Evolutionary conservation across 2,113 vertebrate genomes (phyloP).

Genomic region (Ctenomys sociabilis): DNA sequence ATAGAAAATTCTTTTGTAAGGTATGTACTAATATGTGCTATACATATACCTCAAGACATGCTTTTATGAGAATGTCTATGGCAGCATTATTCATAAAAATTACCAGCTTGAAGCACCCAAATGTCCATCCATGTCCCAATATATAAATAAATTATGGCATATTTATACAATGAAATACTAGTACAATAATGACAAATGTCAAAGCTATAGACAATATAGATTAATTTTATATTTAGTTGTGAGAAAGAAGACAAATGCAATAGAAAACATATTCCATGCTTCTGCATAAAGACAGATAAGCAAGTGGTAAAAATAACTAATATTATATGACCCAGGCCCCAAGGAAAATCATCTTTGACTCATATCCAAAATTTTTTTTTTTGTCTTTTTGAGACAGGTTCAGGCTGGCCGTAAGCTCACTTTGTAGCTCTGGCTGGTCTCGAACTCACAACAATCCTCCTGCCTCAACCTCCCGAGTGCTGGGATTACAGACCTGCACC

Average conservation of each 20-base stretch:
- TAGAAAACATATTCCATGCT: neutral
- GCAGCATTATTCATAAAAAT: neutral
- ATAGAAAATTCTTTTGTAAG: neutral
- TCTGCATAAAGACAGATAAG: neutral
- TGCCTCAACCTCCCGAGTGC: too few species aligned
- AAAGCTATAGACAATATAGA: neutral
- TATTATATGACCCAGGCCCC: neutral
- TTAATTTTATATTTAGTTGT: neutral
- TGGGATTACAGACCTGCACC: too few species aligned
- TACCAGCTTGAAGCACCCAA: neutral
- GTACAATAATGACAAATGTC: neutral
- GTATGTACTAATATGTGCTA: neutral
- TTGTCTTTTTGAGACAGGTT: too few species aligned
- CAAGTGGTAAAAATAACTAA: neutral
- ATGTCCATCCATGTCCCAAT: neutral
- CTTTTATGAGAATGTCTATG: neutral
- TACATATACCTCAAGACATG: neutral
- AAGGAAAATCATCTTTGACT: neutral
- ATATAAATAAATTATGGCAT: neutral
- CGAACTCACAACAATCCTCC: too few species aligned
- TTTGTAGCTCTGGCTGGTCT: too few species aligned
- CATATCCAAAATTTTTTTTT: neutral
- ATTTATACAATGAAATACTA: neutral
- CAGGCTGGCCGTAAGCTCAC: too few species aligned
- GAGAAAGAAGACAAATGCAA: neutral